Base-by-base conservation (phyloP, 2,797 vertebrate genomes). In the Danio jaintianensis region DNA sequence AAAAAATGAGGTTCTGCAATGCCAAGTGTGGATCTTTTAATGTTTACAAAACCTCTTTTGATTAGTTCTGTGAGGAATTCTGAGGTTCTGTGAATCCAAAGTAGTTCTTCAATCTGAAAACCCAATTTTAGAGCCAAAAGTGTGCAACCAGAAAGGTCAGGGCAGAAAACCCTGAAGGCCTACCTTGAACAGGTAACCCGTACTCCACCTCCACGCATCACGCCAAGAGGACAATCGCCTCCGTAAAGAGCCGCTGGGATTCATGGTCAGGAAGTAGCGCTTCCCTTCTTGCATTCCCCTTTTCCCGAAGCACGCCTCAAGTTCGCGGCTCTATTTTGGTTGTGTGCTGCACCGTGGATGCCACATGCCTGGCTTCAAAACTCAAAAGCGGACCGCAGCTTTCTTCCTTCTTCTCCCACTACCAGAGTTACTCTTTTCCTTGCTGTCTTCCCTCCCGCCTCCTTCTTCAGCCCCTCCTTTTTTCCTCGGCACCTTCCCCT, bases 131-230 rank as follows among this genome's bases (percentile, higher is more conserved):
- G 29, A 74, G n/a, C 29, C 29, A 16, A 42, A 48, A 63, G 18
- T 12, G 7, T 36, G 16, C 71, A 7, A 45, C 29, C 2, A 2
- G 29, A 62, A 75, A 48, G 56, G 3, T 10, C 5, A 38, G 62
- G 11, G 9, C 4, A 2, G n/a, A 53, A 47, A 36, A 29, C 18
- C 63, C 64, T 15, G 7, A 56, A 73, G 52, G 71, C 86, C 72
- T 88, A 88, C 86, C 86, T 88, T 89, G 87, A 94, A 93, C 85
- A 95, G 92, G 91, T 94, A 90, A 16, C 94, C 93, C 0, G 93
- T 94, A 83, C 94, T 95, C 94, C 94, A 95, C 62, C 93, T 88
- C 94, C 93, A 94, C n/a, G 94, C 92, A 78, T 90, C 92, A 70
- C 92, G 90, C 52, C 94, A 77, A 36, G 94, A 94, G 87, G 92